Conservation (phyloP, 2,888 invertebrate species). For the Zelleria hepariella region DNA sequence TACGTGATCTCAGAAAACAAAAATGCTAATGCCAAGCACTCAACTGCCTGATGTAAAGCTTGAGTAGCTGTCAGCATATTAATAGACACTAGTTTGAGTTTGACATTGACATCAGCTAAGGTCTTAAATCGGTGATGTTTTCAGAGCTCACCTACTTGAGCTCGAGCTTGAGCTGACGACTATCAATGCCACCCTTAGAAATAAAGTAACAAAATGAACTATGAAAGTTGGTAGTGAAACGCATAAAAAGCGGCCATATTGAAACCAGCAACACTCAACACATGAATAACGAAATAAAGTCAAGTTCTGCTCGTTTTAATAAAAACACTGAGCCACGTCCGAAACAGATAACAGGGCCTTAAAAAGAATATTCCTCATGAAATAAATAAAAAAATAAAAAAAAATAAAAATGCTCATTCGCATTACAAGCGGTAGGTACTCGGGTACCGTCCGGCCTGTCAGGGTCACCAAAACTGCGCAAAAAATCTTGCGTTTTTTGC, state of each 20-base stretch:
- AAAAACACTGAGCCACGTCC: constrained; percentile 8
- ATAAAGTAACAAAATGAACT: too few relatives aligned
- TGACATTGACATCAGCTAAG: too few relatives aligned
- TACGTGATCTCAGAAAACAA: too few relatives aligned
- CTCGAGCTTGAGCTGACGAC: neutral
- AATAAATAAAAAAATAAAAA: constrained; percentile 31
- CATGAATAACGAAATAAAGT: constrained; percentile 16
- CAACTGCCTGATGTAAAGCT: too few relatives aligned
- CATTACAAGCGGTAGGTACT: constrained; percentile 22
- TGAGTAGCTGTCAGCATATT: too few relatives aligned
- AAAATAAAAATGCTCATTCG: constrained; percentile 17
- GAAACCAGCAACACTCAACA: neutral
- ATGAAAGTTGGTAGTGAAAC: neutral
- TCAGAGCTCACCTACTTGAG: too few relatives aligned
- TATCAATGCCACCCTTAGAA: too few relatives aligned
- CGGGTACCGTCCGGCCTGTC: constrained; percentile 33
- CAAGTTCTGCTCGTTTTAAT: neutral
- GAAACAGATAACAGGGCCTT: constrained; percentile 31
- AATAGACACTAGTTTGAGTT: too few relatives aligned
- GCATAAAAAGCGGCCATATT: neutral
- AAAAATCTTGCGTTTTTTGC: neutral
- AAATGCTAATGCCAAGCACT: too few relatives aligned
- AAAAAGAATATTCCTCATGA: constrained; percentile 38
- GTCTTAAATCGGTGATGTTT: too few relatives aligned
- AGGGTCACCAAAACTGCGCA: constrained; percentile 30